Base-by-base conservation (phyloP, 35 echinoderm and acorn worm species). In the Apostichopus parvimensis region DNA sequence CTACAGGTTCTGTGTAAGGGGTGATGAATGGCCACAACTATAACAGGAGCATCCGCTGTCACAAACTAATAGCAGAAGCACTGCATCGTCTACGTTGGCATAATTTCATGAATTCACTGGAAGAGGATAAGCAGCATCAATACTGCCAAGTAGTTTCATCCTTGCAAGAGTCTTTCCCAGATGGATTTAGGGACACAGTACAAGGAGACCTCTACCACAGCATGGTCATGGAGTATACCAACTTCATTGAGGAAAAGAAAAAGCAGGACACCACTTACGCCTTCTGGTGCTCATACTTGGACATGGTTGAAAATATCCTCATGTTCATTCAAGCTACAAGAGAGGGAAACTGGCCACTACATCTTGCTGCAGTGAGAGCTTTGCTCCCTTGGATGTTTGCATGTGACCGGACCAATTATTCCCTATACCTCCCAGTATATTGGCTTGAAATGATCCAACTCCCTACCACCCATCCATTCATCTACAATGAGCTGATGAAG, bases 331-430 rank as follows among this genome's bases (percentile, higher is more conserved):
- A 87, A 65, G 80, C n/a, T 18, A 62, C 91, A 12, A 77, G 90
- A 79, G 92, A 90, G 80, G 93, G 95, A 4, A 65, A 97, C 83
- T 97, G 95, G 95, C 56, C 21, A 54, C 84, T 94, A 18, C 93
- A 97, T 92, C 81, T 94, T 7, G 26, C 95, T 10, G 18, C 65
- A 64, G 53, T 92, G 5, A 81, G 85, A 62, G 34, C 57, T 13
- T 14, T 92, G 0, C 4, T 95, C 13, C 84, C 94, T 22, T 95
- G 94, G 94, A 66, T 95, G 15, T 92, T 95, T 81, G 55, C 94
- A n/a, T 95, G 92, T 75, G 87, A 94, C 68, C 77, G 86, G 8
- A 9, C 56, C 21, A 97, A 97, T 55, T 95, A 97, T 75, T 64
- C 91, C 6, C 73, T 93, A 60, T 86, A 92, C 58, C 70, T 86